These are phyloP conservation scores for Callimorpha dominula DNA, from an alignment of 2,888 invertebrate genomes.

Conservation along the genomic window DNA sequence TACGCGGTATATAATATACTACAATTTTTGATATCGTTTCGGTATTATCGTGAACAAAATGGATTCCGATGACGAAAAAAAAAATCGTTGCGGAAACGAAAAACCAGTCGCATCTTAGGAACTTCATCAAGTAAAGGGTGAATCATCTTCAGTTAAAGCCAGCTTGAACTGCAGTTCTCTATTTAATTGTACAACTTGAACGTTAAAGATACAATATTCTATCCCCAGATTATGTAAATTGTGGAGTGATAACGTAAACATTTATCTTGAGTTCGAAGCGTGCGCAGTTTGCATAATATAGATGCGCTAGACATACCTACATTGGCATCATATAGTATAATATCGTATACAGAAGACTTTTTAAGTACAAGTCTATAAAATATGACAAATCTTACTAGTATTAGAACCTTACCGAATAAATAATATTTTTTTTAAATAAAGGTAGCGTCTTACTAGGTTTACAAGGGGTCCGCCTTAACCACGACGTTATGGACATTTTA, in stretches of 20 bases:
- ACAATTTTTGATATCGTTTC: too few relatives aligned
- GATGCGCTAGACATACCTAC: neutral
- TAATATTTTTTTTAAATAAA: neutral
- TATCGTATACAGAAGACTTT: neutral
- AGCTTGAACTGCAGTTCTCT: neutral
- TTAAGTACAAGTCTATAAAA: neutral
- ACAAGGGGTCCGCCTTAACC: neutral
- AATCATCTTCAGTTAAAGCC: neutral
- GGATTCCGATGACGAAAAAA: too few relatives aligned
- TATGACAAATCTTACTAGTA: neutral
- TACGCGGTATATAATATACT: too few relatives aligned
- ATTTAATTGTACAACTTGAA: neutral
- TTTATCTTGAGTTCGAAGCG: neutral
- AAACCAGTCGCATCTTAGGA: neutral
- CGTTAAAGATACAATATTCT: conserved; percentile 2
- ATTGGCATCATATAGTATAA: neutral
- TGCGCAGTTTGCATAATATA: conserved; percentile 1
- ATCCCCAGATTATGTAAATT: conserved; percentile 9
- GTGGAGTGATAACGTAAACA: conserved; percentile 2
- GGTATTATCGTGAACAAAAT: too few relatives aligned
- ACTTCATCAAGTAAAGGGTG: neutral
- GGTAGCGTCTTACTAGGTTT: neutral
- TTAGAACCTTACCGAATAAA: neutral
- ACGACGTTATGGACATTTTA: neutral
- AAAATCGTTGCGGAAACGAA: too few relatives aligned